Percentiles rank a stretch among this genome's conserved stretches.
These are phyloP conservation scores for Lithodes maja DNA, from an alignment of 2,888 invertebrate species.

Conservation along the genomic window DNA sequence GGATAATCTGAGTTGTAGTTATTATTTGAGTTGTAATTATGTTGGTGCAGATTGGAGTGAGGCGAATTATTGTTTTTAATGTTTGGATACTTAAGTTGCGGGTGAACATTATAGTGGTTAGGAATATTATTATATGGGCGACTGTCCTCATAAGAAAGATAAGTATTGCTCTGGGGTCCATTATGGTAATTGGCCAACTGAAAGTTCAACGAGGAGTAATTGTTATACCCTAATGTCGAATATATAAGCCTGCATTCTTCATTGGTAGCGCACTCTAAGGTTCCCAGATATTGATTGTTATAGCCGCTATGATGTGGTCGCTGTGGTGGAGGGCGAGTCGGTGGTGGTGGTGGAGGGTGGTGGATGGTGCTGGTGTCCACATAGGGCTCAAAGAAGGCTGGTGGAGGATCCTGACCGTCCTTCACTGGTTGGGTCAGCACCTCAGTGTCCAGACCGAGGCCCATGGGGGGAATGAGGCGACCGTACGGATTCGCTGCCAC, in stretches of 20 bases:
- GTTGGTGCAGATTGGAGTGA: neutral
- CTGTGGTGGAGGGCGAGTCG: neutral
- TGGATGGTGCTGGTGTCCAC: neutral
- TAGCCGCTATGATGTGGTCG: neutral
- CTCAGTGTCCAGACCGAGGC: neutral
- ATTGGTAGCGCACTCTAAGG: neutral
- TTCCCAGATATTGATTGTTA: neutral
- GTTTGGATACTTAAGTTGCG: neutral
- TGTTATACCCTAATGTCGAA: neutral
- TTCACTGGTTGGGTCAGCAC: neutral
- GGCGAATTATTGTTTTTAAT: neutral
- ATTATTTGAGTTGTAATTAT: neutral
- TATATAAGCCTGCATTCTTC: neutral
- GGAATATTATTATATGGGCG: neutral
- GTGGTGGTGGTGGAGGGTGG: neutral
- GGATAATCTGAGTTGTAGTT: conserved; percentile 3
- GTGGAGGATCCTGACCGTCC: neutral
- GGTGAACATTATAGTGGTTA: neutral
- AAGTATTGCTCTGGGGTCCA: neutral
- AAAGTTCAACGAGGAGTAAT: neutral
- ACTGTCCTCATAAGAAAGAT: neutral
- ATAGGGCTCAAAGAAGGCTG: neutral
- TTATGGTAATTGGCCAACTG: neutral
- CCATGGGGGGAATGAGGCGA: conserved; percentile 9
- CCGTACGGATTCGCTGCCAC: neutral